Base-by-base conservation (phyloP, 2,888 invertebrate genomes). In the Chymomyza caudatula region DNA sequence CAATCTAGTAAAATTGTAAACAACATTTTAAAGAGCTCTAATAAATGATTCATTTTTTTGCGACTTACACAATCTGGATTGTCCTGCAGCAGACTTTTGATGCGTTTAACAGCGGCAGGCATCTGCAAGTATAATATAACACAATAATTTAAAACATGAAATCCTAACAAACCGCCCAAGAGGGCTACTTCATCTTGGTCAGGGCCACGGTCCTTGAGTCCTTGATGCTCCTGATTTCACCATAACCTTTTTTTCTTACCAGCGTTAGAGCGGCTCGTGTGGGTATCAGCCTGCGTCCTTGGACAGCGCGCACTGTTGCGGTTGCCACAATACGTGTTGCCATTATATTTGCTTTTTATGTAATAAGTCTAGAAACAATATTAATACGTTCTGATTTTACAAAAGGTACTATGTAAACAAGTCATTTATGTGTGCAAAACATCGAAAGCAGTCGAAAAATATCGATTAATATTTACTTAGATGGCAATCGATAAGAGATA, bases 251-350 rank as follows among this genome's bases (percentile, higher is more conserved):
- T 22, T 8, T 13, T 67, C 85, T 83, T 88, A 90, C 91, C 87
- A 98, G 91, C 71, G 95, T 93, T 60, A 98, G 91, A 2, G 98
- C 97, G 74, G 97, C 96, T 83, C 97, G 92, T 52, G 94, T 94
- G 15, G 97, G 94, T 69, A 96, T 90, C 70, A 95, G 90, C 90
- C 93, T 94, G 87, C 96, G 93, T 78, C 94, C 94, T 90, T 95
- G 95, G 25, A 97, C 94, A 75, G 97, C 96, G 79, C 96, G 93
- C 25, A 98, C 96, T 62, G 97, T 97, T 25, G 97, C 97, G 88
- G 96, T 94, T 67, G 95, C 96, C 85, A 95, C 93, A 69, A 94
- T 92, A 92, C 94, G 94, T 74, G 95, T 93, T 89, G 95, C 93
- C 95, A 96, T 49, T 65, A 42, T 49, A 22, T 55, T 42, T 4